A percentile compares a stretch with the other conserved stretches of the same genome.
Conservation (phyloP, 92 coral and sea anemone genomes). For the Ricordea florida region DNA sequence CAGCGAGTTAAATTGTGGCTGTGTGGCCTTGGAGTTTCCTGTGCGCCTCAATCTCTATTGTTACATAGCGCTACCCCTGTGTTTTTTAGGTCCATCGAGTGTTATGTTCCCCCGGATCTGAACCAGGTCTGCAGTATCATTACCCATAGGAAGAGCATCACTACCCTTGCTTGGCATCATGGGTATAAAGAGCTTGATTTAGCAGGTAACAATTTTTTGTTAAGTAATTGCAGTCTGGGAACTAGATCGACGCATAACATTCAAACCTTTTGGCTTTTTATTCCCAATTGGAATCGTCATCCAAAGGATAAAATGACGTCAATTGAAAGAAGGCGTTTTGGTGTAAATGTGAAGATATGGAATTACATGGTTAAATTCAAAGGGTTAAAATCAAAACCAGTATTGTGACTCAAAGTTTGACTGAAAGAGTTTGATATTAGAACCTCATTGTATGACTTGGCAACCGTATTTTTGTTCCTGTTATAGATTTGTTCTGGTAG, state of each 20-base stretch:
- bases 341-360: no score
- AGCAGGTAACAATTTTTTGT: constrained; percentile 27
- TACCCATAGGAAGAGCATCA: constrained; percentile 88
- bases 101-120: constrained; percentile 84
- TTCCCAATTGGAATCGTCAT: no score
- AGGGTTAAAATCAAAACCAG: no score
- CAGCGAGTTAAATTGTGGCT: neutral
- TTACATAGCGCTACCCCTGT: neutral
- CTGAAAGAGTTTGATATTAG: no score
- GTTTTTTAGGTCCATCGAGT: constrained; percentile 74
- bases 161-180: constrained; percentile 93
- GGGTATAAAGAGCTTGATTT: constrained; percentile 61
- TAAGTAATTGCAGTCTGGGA: neutral
- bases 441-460: neutral
- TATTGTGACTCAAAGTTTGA: no score
- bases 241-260: no score
- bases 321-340: no score
- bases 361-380: no score
- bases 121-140: constrained; percentile 67
- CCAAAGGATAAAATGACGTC: no score
- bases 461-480: neutral
- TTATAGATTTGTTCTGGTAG: neutral
- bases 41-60: neutral
- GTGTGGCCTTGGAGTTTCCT: neutral
- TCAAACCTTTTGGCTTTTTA: no score